These are phyloP conservation scores for Barbus barbus DNA, from an alignment of 2,113 vertebrate genomes.

Conservation along the genomic window DNA sequence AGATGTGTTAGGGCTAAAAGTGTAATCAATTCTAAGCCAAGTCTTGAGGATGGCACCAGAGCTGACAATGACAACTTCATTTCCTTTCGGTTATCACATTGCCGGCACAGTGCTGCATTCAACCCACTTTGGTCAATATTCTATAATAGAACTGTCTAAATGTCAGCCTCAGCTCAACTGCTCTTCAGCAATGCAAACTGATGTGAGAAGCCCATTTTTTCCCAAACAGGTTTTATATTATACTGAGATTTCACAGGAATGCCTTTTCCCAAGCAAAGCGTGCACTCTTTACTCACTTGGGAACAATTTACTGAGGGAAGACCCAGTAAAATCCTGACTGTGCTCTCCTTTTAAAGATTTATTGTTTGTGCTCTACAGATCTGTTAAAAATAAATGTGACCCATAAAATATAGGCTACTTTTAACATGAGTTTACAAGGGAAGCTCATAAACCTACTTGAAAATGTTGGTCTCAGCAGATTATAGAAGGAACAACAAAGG, in stretches of 20 bases:
- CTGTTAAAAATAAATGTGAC: constrained; percentile 22
- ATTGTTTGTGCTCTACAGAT: constrained; percentile 3
- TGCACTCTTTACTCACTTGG: constrained; percentile 7
- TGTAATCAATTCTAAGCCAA: constrained; percentile 51
- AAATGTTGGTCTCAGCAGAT: constrained; percentile 5
- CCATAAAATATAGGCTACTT: constrained; percentile 7
- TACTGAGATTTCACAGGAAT: constrained; percentile 42
- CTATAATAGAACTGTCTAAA: constrained; percentile 53
- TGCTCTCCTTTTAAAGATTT: constrained; percentile 11
- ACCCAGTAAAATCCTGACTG: not conserved
- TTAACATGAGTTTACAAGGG: not conserved
- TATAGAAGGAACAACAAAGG: not conserved
- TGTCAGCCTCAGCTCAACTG: constrained; percentile 32
- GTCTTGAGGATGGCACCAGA: constrained; percentile 41
- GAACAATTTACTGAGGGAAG: constrained; percentile 21
- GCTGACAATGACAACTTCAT: constrained; percentile 61
- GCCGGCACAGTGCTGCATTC: constrained; percentile 58
- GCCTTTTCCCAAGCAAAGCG: not conserved
- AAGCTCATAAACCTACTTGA: not conserved
- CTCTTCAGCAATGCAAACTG: constrained; percentile 43
- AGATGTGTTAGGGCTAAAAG: constrained; percentile 41
- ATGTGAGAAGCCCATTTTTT: constrained; percentile 30
- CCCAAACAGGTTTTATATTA: constrained; percentile 36
- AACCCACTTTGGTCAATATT: constrained; percentile 61
- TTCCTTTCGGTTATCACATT: constrained; percentile 54